These are phyloP conservation scores for Nansenia antarctica DNA, from an alignment of 2,113 vertebrate species.

Conservation along the genomic window DNA sequence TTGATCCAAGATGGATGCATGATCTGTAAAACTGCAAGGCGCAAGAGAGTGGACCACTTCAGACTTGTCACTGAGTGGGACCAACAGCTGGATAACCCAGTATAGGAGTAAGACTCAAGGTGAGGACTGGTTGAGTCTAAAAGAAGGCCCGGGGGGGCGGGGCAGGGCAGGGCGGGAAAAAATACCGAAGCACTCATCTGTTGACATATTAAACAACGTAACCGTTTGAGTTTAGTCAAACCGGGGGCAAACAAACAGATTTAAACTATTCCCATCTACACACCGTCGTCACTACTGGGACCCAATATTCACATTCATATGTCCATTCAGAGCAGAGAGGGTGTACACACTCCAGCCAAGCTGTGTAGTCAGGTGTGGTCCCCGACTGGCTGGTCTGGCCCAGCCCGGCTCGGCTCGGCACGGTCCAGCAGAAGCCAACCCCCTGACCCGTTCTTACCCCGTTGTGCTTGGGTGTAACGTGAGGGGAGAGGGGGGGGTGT, in stretches of 20 bases:
- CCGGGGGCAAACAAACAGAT: too few relatives aligned
- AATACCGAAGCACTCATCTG: too few relatives aligned
- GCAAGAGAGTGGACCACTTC: slow-evolving; percentile 16
- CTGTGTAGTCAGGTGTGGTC: neutral
- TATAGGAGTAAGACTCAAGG: neutral
- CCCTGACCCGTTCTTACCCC: too few relatives aligned
- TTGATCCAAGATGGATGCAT: slow-evolving; percentile 30
- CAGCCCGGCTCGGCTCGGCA: neutral
- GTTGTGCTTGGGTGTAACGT: too few relatives aligned
- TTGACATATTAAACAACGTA: too few relatives aligned
- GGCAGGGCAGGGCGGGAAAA: neutral
- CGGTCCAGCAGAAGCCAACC: neutral
- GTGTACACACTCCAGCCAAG: slow-evolving; percentile 29
- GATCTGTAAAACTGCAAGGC: slow-evolving; percentile 41
- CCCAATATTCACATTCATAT: slow-evolving; percentile 52
- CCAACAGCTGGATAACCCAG: neutral
- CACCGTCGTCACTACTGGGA: neutral
- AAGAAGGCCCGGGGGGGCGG: neutral
- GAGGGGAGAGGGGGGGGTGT: too few relatives aligned
- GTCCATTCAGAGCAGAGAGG: slow-evolving; percentile 32
- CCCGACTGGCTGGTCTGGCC: neutral
- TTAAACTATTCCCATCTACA: neutral
- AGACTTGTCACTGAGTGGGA: neutral
- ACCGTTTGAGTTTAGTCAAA: too few relatives aligned
- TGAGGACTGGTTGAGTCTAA: too few relatives aligned